Evolutionary conservation across 2,888 invertebrate species (phyloP).

Genomic region (Gymnoscelis rufifasciata): DNA sequence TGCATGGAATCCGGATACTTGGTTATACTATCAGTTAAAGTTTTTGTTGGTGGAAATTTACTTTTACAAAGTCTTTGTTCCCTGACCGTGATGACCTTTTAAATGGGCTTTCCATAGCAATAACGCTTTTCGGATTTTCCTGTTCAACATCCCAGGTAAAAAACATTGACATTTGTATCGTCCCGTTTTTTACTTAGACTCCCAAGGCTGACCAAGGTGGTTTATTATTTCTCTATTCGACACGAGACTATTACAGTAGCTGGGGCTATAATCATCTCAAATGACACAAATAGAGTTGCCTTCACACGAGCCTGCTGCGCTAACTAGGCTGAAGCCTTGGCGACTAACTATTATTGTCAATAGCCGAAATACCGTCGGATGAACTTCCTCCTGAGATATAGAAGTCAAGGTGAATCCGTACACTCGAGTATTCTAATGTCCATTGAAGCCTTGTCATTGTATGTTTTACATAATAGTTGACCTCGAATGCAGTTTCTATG

Average conservation of each 20-base stretch:
- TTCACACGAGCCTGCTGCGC: slow-evolving; percentile 14
- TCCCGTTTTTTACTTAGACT: neutral
- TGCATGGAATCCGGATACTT: too few relatives aligned
- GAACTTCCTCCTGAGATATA: slow-evolving; percentile 58
- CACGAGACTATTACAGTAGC: neutral
- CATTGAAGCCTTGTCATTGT: slow-evolving; percentile 61
- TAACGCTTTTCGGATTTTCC: neutral
- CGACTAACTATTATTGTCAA: slow-evolving; percentile 45
- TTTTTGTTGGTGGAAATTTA: too few relatives aligned
- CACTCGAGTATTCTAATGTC: slow-evolving; percentile 50
- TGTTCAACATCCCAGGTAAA: too few relatives aligned
- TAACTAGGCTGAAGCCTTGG: slow-evolving; percentile 33
- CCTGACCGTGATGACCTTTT: too few relatives aligned
- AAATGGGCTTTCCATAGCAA: neutral
- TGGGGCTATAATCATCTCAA: slow-evolving; percentile 3
- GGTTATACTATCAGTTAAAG: too few relatives aligned
- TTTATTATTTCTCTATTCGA: neutral
- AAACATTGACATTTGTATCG: neutral
- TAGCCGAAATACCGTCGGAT: slow-evolving; percentile 48
- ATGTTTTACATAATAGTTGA: slow-evolving; percentile 58
- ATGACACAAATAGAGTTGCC: slow-evolving; percentile 15
- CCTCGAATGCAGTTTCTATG: slow-evolving; percentile 50
- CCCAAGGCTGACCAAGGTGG: neutral
- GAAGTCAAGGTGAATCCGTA: slow-evolving; percentile 63
- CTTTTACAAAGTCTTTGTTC: neutral